Evolutionary conservation across 2,113 vertebrate species (phyloP).

Genomic region (Carlito syrichta): DNA sequence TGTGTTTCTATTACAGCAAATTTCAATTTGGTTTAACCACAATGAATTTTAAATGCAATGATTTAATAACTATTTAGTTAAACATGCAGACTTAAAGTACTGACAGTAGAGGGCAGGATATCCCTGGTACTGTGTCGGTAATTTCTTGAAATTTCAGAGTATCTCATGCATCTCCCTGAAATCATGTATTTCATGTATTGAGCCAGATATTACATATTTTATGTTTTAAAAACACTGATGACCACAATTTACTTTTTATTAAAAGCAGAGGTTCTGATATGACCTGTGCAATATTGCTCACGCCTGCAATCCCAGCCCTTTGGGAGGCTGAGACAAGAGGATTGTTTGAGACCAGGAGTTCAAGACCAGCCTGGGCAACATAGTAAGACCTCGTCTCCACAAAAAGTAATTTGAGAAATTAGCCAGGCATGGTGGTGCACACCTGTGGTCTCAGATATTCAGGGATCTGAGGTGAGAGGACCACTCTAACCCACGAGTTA

Average conservation of each 20-base stretch:
- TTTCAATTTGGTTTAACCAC: no score
- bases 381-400: no score
- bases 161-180: neutral
- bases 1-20: no score
- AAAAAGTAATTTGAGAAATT: no score
- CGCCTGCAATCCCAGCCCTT: no score
- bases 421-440: no score
- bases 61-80: neutral
- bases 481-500: no score
- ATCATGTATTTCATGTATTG: neutral
- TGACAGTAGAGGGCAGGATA: slow-evolving; percentile 59
- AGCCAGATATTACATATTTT: slow-evolving; percentile 7
- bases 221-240: neutral
- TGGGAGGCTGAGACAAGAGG: no score
- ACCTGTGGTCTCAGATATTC: no score
- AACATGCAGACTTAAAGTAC: slow-evolving; percentile 13
- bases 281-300: neutral
- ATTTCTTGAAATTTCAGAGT: neutral
- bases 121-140: neutral
- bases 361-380: no score
- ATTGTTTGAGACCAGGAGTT: no score
- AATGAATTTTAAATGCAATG: slow-evolving; percentile 16
- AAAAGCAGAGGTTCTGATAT: neutral
- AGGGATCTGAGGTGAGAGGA: no score
- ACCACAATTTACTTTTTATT: neutral